Evolutionary conservation across 2,888 invertebrate genomes (phyloP).

Genomic region (Coleophora deauratella): DNA sequence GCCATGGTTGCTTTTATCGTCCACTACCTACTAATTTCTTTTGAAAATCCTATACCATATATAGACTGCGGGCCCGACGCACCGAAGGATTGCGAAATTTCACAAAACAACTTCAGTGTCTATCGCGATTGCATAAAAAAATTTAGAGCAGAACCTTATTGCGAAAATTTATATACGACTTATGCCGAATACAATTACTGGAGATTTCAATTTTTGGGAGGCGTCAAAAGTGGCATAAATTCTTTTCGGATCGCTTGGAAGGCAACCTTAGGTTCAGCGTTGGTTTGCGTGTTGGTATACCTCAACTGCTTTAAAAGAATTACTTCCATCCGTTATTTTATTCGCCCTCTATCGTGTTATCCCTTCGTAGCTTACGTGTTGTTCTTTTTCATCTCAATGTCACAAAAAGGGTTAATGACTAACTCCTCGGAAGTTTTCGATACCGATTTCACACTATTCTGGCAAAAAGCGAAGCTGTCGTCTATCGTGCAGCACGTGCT

Average conservation of each 20-base stretch:
- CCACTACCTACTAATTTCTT: conserved; percentile 55
- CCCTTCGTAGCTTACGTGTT: conserved; percentile 33
- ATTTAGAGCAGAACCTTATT: conserved; percentile 25
- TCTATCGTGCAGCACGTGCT: conserved; percentile 31
- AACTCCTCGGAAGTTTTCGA: conserved; percentile 43
- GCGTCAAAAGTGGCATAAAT: conserved; percentile 1
- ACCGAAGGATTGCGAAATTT: conserved; percentile 33
- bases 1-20: conserved; percentile 33
- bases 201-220: conserved; percentile 29
- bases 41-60: conserved; percentile 51
- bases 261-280: conserved; percentile 40
- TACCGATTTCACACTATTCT: conserved; percentile 32
- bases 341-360: conserved; percentile 26
- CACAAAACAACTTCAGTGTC: conserved; percentile 40
- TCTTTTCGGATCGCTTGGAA: conserved; percentile 41
- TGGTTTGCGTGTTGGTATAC: conserved; percentile 29
- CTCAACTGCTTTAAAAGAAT: conserved; percentile 39
- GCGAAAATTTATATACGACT: conserved; percentile 31
- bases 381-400: conserved; percentile 46
- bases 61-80: conserved; percentile 46
- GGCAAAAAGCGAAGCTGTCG: conserved; percentile 22
- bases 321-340: conserved; percentile 31
- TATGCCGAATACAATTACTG: conserved; percentile 58
- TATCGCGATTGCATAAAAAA: conserved; percentile 43
- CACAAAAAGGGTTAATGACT: conserved; percentile 49